Conservation (phyloP, 2,113 vertebrate species). For the Xiphophorus hellerii region DNA sequence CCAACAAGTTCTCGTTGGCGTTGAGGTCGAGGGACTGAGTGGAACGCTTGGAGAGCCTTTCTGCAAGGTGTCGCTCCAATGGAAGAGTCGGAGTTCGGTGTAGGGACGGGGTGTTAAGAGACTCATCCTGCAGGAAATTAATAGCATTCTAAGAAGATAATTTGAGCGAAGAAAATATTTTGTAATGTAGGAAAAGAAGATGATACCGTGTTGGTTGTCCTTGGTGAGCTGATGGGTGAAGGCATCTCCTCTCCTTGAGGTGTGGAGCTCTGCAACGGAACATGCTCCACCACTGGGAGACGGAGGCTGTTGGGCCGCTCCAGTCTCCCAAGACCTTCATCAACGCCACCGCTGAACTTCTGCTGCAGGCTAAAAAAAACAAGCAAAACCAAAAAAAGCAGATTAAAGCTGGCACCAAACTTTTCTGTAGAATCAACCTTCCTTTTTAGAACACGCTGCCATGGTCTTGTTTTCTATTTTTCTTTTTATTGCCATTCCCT, state of each 20-base stretch:
- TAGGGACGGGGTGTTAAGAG: constrained; percentile 60
- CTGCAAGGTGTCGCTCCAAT: constrained; percentile 68
- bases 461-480: not conserved
- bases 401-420: not conserved
- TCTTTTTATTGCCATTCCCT: not conserved
- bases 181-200: not conserved
- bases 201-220: constrained; percentile 60
- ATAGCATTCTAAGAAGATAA: not conserved
- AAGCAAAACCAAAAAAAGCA: not conserved
- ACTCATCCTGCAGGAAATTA: constrained; percentile 73
- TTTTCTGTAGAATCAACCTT: not conserved
- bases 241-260: constrained; percentile 70
- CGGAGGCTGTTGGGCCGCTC: constrained; percentile 69
- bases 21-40: constrained; percentile 86
- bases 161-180: not conserved
- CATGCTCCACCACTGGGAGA: constrained; percentile 59
- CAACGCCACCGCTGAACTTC: constrained; percentile 53
- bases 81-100: constrained; percentile 73
- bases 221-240: constrained; percentile 46
- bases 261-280: constrained; percentile 64
- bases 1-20: constrained; percentile 85
- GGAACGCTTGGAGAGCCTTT: constrained; percentile 71
- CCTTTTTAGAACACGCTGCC: not conserved
- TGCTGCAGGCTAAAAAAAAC: constrained; percentile 49
- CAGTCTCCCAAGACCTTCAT: constrained; percentile 54